Evolutionary conservation across 1,140 invertebrate species (phyloP), one percentile per base, ranked within the genome.

Genomic region (Drosophila pruinosa): DNA sequence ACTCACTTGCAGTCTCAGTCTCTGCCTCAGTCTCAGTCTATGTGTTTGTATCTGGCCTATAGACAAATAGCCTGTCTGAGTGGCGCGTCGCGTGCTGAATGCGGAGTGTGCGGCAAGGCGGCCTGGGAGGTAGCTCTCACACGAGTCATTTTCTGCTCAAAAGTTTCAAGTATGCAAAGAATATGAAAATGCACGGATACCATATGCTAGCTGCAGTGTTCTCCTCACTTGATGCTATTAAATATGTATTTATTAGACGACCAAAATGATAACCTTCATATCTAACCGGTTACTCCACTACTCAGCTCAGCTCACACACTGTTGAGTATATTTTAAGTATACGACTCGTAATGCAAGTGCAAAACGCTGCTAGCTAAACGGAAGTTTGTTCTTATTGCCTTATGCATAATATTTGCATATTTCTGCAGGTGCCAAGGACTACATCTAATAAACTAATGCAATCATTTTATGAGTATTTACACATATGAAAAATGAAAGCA

Each of bases 261-360:
- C 21, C 53, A 69, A 71, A 64, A 64, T 38, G 47, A 74, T 81
- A 81, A 62, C 65, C 77, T 81, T 85, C 77, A 86, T 77, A 72
- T 76, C 39, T 38, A 72, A 74, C 61, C 67, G 72, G 69, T 59
- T 69, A 19, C 5, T 7, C 2, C 15, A 26, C 21, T 12, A 14
- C 34, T 17, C 38, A 17, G 4, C 38, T 41, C 38, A 17, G 3
- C n/a, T 12, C 4, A n/a, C 36, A 0, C 43, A 14, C 45, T 15
- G 6, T 12, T 0, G 34, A 36, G 34, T 36, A 14, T 14, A 47
- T 47, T 24, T 47, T 47, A 47, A n/a, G 43, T 47, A 47, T 47
- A 26, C 15, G 47, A 8, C 24, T 17, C 7, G 26, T 12, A 53
- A 52, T n/a, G 15, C 31, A 52, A n/a, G 26, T 47, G 38, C 24